These are phyloP conservation scores for Ciconia stormi DNA, from an alignment of 2,113 vertebrate species.

Conservation along the genomic window DNA sequence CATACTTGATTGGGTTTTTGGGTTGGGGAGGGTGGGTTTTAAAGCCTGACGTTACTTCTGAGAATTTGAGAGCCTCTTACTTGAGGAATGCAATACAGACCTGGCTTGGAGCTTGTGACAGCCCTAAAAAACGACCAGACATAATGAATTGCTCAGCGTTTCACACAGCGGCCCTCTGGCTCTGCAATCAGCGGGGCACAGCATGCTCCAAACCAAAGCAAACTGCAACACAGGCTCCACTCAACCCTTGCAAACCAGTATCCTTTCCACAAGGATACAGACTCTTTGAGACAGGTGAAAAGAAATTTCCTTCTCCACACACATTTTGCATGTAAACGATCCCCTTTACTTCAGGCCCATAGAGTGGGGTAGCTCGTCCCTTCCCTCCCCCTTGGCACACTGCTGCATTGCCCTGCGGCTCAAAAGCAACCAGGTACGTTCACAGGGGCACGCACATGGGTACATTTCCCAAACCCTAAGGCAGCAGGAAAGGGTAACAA, in stretches of 20 bases:
- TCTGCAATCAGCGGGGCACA: neutral
- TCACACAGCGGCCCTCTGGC: fast-evolving
- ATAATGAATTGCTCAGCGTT: neutral
- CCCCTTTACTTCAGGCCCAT: neutral
- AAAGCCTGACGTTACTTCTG: neutral
- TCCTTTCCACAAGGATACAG: neutral
- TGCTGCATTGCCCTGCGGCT: neutral
- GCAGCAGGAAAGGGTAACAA: neutral
- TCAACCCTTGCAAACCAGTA: neutral
- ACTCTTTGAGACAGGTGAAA: neutral
- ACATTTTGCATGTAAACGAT: neutral
- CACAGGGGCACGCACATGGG: fast-evolving
- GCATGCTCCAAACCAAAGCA: neutral
- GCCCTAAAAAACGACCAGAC: neutral
- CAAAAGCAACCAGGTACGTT: neutral
- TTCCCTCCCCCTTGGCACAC: neutral
- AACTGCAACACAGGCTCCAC: neutral
- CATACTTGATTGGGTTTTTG: neutral
- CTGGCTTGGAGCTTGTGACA: neutral
- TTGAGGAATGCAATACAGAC: neutral
- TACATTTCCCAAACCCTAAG: neutral
- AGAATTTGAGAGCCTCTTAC: neutral
- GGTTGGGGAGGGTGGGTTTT: neutral
- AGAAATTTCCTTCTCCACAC: neutral
- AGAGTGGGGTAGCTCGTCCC: neutral